phyloP scores from a whole-genome alignment of 1,140 invertebrate species.

The Pectinophora gossypiella region DNA sequence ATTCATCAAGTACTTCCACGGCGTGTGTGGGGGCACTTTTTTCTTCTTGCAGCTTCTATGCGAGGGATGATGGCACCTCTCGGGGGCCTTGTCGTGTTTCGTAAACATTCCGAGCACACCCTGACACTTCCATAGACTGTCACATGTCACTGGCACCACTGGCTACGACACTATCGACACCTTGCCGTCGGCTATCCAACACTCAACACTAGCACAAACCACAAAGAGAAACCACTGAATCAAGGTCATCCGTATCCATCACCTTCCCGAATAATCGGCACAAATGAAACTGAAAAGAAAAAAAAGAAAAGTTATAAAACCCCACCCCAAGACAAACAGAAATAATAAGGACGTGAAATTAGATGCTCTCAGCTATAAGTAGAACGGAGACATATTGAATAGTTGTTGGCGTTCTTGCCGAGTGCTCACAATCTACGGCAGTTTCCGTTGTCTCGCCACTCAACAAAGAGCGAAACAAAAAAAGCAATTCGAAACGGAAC shows the following conservation, averaged over 20 bases:
- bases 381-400: constrained; percentile 29
- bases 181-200: constrained; percentile 27
- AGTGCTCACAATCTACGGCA: constrained; percentile 31
- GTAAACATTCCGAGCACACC: constrained; percentile 66
- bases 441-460: constrained; percentile 27
- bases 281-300: constrained; percentile 68
- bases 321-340: constrained; percentile 36
- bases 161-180: constrained; percentile 27
- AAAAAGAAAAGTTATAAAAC: constrained; percentile 57
- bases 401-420: constrained; percentile 30
- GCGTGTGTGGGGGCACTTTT: constrained; percentile 67
- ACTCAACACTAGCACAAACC: constrained; percentile 48
- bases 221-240: constrained; percentile 52
- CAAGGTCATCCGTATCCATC: constrained; percentile 60
- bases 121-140: constrained; percentile 64
- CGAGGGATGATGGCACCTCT: constrained; percentile 58
- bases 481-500: constrained; percentile 14
- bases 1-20: constrained; percentile 76
- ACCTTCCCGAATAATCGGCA: constrained; percentile 46
- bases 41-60: constrained; percentile 69
- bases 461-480: constrained; percentile 33
- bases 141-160: constrained; percentile 59
- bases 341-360: constrained; percentile 30
- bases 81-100: constrained; percentile 63
- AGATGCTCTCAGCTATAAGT: constrained; percentile 23